Percentiles rank a stretch among this genome's conserved stretches.
phyloP scores from a whole-genome alignment of 2,888 invertebrate genomes.

The Netelia melanura region DNA sequence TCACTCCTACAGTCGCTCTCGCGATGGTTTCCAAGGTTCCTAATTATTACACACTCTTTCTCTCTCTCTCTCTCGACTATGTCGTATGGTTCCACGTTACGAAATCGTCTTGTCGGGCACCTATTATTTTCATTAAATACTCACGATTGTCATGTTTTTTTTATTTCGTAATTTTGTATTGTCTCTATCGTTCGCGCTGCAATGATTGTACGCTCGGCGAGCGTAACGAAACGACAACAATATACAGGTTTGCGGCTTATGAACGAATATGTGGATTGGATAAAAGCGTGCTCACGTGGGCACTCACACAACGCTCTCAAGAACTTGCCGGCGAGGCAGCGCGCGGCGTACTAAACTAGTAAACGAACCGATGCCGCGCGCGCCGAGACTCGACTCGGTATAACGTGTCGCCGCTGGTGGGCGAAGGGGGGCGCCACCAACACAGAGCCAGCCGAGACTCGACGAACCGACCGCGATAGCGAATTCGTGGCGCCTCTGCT shows the following conservation, averaged over 20 bases:
- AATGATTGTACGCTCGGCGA: constrained; percentile 37
- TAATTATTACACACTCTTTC: neutral
- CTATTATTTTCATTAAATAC: neutral
- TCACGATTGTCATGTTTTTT: neutral
- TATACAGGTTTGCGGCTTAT: constrained; percentile 51
- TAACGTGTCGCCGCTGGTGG: constrained; percentile 9
- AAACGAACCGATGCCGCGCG: constrained; percentile 47
- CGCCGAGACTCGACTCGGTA: constrained; percentile 44
- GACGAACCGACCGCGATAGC: constrained; percentile 73
- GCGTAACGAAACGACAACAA: neutral
- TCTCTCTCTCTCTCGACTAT: neutral
- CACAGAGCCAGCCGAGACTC: constrained; percentile 73
- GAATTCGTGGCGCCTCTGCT: constrained; percentile 80
- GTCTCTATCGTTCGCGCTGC: neutral
- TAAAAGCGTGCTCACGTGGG: neutral
- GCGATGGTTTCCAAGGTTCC: neutral
- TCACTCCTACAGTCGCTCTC: neutral
- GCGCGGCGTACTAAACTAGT: constrained; percentile 80
- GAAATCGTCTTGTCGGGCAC: neutral
- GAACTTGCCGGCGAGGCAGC: constrained; percentile 81
- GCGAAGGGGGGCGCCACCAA: constrained; percentile 6
- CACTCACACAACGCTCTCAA: constrained; percentile 28
- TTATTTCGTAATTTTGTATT: neutral
- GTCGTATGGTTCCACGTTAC: neutral
- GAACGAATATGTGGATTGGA: constrained; percentile 4